Evolutionary conservation across 1,140 invertebrate species (phyloP).

Genomic region (Orius insidiosus): DNA sequence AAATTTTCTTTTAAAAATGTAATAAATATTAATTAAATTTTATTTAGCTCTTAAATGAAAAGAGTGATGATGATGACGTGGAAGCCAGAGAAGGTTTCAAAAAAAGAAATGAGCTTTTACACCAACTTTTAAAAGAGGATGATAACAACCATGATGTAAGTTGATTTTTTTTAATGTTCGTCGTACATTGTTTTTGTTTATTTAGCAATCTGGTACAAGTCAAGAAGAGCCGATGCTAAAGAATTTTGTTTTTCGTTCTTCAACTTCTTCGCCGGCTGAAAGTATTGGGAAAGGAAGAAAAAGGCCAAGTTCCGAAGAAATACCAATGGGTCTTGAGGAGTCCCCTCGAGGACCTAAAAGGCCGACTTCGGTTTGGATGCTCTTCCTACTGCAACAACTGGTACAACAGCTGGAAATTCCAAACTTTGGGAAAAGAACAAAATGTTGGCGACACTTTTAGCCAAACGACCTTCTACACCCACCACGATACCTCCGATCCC

Average conservation of each 20-base stretch:
- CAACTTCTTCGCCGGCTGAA: constrained; percentile 30
- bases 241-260: constrained; percentile 36
- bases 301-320: constrained; percentile 25
- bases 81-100: constrained; percentile 38
- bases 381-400: constrained; percentile 14
- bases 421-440: constrained; percentile 67
- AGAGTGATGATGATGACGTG: constrained; percentile 58
- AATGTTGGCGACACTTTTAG: constrained; percentile 66
- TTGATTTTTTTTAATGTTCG: not conserved
- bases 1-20: constrained; percentile 20
- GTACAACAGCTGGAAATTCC: constrained; percentile 34
- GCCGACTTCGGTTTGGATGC: not conserved
- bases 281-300: constrained; percentile 26
- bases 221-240: constrained; percentile 33
- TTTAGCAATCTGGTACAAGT: not conserved
- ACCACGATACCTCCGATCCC: constrained; percentile 46
- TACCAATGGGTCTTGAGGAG: not conserved
- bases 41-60: constrained; percentile 64
- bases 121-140: constrained; percentile 54
- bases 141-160: constrained; percentile 22
- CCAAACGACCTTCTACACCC: constrained; percentile 54
- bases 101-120: constrained; percentile 55
- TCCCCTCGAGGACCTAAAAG: too few relatives aligned
- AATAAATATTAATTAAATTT: not conserved
- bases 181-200: constrained; percentile 7